phyloP scores from a whole-genome alignment of 2,113 vertebrate species.

The Bubo blakistoni region DNA sequence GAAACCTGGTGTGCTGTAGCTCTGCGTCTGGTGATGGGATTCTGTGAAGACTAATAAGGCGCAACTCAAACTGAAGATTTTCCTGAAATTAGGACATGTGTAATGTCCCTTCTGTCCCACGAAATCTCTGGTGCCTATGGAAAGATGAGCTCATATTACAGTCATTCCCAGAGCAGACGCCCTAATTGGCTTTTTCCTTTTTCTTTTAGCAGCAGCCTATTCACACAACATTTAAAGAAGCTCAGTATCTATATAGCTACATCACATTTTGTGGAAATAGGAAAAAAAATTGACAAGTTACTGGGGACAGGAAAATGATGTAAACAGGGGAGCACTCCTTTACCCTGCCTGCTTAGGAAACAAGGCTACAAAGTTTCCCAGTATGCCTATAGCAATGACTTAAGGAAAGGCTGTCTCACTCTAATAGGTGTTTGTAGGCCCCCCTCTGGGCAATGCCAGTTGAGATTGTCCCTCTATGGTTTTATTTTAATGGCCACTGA shows the following conservation, averaged over 20 bases:
- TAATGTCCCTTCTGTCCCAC: neutral
- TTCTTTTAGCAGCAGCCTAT: neutral
- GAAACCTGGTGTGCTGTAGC: neutral
- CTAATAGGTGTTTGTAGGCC: neutral
- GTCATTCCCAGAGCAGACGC: neutral
- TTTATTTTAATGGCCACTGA: neutral
- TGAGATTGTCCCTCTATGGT: neutral
- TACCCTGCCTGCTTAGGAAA: neutral
- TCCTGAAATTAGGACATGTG: conserved; percentile 20
- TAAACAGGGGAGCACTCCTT: neutral
- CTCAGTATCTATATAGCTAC: neutral
- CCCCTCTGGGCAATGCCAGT: neutral
- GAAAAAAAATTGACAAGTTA: neutral
- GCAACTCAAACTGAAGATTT: conserved; percentile 1
- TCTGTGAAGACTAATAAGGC: neutral
- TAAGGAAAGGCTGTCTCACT: neutral
- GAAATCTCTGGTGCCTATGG: neutral
- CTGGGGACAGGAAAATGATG: neutral
- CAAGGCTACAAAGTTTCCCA: neutral
- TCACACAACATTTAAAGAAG: neutral
- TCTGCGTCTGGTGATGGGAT: neutral
- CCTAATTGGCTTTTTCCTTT: neutral
- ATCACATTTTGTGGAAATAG: neutral
- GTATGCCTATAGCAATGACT: neutral
- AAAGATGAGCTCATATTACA: conserved; percentile 32